Base-by-base conservation (phyloP, 2,888 invertebrate species). In the Rhingia rostrata region DNA sequence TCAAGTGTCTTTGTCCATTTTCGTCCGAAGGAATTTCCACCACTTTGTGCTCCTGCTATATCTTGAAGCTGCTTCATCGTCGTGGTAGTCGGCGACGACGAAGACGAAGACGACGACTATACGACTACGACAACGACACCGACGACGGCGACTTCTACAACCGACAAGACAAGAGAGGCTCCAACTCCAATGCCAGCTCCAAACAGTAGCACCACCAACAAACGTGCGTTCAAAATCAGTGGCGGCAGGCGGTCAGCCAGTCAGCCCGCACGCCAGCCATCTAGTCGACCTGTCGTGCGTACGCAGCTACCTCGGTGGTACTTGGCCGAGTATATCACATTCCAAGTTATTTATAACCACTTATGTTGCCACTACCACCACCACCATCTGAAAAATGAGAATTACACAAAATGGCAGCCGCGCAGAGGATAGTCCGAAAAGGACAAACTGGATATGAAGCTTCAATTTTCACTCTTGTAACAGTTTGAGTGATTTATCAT, bases 341-440 rank as follows among this genome's bases (percentile, higher is more conserved):
- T 86, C 86, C 86, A 79, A 84, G 86, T 86, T 86, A 86, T 86
- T 86, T 86, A 86, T 86, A 86, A 82, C 86, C 78, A 84, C 78
- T 78, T 74, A 80, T 72, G 75, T 58, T 66, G 67, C 22, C 73
- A 43, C 35, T 69, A 39, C 63, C 56, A 47, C 39, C 14, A 41
- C 54, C 45, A 70, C 9, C 6, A 41, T 45, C 47, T 56, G 41
- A 64, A 66, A 78, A 69, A 37, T 58, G 61, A 67, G 45, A 84
- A 77, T 72, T 69, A 66, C 67, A 86, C 79, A 86, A 77, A 82
- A 74, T 82, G 86, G 74, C 77, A 82, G 82, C 60, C 70, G 47
- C 22, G 22, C 22, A 22, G 66, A 64, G 41, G 41, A 66, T 45
- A 70, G 61, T 84, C 80, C 74, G 39, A 84, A 84, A 84, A 84